Percentiles rank a stretch among this genome's conserved stretches.
These are phyloP conservation scores for Aphyosemion australe DNA, from an alignment of 2,113 vertebrate species.

Conservation along the genomic window DNA sequence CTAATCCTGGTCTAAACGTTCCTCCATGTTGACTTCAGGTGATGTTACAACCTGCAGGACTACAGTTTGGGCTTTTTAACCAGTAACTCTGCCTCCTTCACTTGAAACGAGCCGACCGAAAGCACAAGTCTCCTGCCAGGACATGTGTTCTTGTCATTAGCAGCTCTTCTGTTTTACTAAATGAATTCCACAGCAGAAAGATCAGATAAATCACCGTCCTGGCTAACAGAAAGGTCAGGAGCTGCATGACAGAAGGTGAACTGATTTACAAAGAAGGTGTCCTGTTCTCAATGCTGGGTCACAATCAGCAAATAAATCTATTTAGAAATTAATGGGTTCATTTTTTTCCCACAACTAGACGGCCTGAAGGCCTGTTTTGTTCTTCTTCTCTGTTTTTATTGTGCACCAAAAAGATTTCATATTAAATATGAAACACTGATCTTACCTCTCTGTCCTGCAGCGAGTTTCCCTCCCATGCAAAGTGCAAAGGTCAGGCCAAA, in stretches of 20 bases:
- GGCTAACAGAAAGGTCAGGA: slow-evolving; percentile 13
- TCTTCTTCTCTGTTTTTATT: neutral
- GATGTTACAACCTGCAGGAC: neutral
- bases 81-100: neutral
- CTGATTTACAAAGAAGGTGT: neutral
- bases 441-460: slow-evolving; percentile 73
- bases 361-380: neutral
- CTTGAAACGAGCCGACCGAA: neutral
- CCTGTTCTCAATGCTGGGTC: neutral
- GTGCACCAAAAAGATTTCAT: neutral
- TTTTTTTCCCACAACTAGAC: neutral
- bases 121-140: slow-evolving; percentile 38
- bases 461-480: slow-evolving; percentile 32
- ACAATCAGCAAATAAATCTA: neutral
- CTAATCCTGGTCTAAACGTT: neutral
- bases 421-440: neutral
- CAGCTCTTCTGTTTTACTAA: slow-evolving; percentile 56
- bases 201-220: slow-evolving; percentile 45
- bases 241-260: slow-evolving; percentile 3
- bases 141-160: slow-evolving; percentile 77
- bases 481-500: slow-evolving; percentile 57
- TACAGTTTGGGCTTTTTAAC: neutral
- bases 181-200: slow-evolving; percentile 62
- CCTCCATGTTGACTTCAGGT: neutral
- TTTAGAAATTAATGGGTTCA: no score